phyloP scores from a whole-genome alignment of 2,113 vertebrate species.

The Ceratotherium simum region DNA sequence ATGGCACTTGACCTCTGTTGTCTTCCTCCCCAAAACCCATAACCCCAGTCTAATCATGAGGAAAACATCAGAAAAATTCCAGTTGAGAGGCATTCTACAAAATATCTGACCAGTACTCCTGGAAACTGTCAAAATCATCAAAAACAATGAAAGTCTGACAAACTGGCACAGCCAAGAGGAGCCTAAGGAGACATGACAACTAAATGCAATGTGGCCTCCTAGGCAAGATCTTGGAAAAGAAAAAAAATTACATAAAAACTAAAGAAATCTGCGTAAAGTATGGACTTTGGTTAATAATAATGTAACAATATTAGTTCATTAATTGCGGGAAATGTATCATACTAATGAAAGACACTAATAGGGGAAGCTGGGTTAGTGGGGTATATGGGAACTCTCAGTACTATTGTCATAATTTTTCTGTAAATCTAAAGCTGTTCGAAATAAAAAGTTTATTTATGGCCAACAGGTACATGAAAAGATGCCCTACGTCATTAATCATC shows the following conservation, averaged over 20 bases:
- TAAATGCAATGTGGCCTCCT: not conserved
- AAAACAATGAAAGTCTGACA: not conserved
- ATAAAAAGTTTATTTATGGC: not conserved
- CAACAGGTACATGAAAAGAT: too few relatives aligned
- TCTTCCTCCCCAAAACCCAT: not conserved
- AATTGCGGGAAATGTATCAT: too few relatives aligned
- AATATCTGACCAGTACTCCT: not conserved
- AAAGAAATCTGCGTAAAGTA: not conserved
- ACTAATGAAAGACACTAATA: not conserved
- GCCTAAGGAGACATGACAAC: not conserved
- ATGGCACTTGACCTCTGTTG: not conserved
- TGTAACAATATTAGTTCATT: too few relatives aligned
- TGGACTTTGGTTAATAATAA: not conserved
- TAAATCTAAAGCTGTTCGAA: not conserved
- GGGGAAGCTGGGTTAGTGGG: not conserved
- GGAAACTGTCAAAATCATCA: not conserved
- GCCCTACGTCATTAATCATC: too few relatives aligned
- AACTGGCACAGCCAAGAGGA: not conserved
- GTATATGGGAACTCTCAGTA: not conserved
- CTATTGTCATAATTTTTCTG: not conserved
- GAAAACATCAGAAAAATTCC: not conserved
- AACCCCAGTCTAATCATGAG: not conserved
- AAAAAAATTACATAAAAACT: not conserved
- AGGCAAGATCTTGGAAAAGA: not conserved
- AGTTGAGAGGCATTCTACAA: not conserved